Percentiles rank a stretch among this genome's conserved stretches.
Evolutionary conservation across 2,797 vertebrate species (phyloP).

Genomic region (Tokudaia muenninki): DNA sequence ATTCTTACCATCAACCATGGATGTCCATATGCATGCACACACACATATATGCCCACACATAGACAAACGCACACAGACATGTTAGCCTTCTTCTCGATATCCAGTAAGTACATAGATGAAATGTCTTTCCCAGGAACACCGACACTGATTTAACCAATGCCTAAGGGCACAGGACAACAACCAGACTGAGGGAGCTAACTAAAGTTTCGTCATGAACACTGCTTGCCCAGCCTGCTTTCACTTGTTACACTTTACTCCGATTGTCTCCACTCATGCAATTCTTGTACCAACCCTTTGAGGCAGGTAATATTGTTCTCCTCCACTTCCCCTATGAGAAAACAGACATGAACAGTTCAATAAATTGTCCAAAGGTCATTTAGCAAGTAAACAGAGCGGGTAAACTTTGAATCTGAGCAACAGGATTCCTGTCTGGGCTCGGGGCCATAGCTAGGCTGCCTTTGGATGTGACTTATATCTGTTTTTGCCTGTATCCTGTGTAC

Average conservation of each 20-base stretch:
- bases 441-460: not conserved
- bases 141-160: not conserved
- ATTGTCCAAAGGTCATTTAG: not conserved
- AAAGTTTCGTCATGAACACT: too few species aligned
- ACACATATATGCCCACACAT: not conserved
- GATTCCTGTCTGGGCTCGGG: not conserved
- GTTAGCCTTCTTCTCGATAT: not conserved
- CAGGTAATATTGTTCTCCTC: not conserved
- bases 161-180: not conserved
- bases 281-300: not conserved
- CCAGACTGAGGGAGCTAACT: not conserved
- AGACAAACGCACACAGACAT: not conserved
- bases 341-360: not conserved
- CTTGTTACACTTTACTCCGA: not conserved
- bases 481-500: not conserved
- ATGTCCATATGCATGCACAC: not conserved
- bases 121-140: not conserved
- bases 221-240: not conserved
- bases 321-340: not conserved
- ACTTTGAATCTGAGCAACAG: not conserved
- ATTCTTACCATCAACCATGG: not conserved
- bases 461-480: not conserved
- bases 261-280: not conserved
- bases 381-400: not conserved
- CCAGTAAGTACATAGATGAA: not conserved